Evolutionary conservation across 1,140 invertebrate genomes (phyloP).

Genomic region (Cryptotermes secundus): DNA sequence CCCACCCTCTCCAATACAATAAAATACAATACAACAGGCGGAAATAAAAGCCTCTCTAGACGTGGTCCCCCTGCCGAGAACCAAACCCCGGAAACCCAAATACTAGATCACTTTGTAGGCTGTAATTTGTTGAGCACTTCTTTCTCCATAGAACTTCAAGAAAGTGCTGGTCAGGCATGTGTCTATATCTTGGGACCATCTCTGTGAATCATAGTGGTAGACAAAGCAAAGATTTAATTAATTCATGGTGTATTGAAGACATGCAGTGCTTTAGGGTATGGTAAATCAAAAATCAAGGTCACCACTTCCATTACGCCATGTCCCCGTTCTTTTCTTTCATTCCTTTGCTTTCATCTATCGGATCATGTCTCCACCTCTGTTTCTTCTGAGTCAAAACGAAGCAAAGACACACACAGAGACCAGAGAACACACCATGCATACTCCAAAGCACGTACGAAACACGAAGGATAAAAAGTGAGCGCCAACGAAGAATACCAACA

Average conservation of each 20-base stretch:
- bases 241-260: neutral
- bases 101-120: no score
- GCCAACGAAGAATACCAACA: neutral
- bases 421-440: neutral
- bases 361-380: neutral
- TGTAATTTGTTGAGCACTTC: no score
- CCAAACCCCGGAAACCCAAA: no score
- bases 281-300: neutral
- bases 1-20: no score
- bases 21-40: no score
- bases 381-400: neutral
- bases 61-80: no score
- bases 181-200: neutral
- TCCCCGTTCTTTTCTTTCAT: neutral
- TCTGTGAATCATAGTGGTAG: neutral
- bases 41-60: no score
- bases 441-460: neutral
- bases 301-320: neutral
- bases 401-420: neutral
- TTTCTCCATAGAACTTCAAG: no score
- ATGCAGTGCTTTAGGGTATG: neutral
- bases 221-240: neutral
- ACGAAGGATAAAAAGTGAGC: neutral
- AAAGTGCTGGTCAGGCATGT: neutral
- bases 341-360: neutral